These are phyloP conservation scores for Pangasius larnaudii DNA, from an alignment of 2,797 vertebrate genomes.

Conservation along the genomic window DNA sequence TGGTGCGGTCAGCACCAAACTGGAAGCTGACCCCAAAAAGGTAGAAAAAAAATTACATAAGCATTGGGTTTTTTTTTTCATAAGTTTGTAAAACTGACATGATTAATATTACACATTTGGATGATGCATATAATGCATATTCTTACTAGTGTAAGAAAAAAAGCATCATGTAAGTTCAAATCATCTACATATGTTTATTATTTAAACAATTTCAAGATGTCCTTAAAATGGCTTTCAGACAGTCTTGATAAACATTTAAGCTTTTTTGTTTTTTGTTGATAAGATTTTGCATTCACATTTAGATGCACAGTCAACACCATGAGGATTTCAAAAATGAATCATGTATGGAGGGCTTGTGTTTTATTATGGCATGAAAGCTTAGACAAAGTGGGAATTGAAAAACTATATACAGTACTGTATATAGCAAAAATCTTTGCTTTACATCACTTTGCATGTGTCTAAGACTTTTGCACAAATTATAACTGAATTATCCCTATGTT, in stretches of 20 bases:
- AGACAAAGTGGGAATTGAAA: background rate
- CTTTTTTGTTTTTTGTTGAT: background rate
- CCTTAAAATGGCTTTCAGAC: no score
- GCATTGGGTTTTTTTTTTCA: background rate
- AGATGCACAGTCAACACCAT: background rate
- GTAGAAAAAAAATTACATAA: background rate
- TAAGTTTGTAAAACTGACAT: background rate
- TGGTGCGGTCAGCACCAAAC: background rate
- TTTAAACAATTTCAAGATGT: background rate
- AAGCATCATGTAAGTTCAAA: background rate
- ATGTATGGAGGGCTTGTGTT: no score
- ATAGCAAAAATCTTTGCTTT: no score
- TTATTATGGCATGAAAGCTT: background rate
- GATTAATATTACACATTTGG: background rate
- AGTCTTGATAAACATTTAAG: background rate
- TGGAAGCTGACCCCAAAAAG: background rate
- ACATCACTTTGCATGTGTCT: no score
- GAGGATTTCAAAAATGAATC: background rate
- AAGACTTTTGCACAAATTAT: no score
- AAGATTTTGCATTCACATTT: background rate
- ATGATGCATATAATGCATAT: background rate
- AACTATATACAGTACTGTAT: background rate
- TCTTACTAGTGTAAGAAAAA: background rate
- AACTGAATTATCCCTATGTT: no score
- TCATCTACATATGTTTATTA: background rate